These are phyloP conservation scores for Anableps anableps DNA, from an alignment of 2,797 vertebrate genomes.

Conservation along the genomic window DNA sequence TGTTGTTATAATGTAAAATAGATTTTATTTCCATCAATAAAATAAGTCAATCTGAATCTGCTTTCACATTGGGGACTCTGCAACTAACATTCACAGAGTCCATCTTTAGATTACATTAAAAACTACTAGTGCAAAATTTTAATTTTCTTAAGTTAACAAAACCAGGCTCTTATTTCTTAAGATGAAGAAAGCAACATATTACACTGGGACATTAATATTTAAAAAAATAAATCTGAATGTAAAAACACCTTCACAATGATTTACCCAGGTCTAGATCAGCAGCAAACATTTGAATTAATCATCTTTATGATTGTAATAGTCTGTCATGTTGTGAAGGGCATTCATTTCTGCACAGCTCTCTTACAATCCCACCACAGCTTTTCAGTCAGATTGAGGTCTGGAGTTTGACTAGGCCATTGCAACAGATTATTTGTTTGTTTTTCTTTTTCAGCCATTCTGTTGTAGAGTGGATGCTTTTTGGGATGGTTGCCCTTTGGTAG, in stretches of 20 bases:
- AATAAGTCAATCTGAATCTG: background rate
- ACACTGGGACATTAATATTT: background rate
- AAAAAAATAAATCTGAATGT: background rate
- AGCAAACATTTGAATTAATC: background rate
- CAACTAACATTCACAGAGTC: background rate
- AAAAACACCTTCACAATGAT: background rate
- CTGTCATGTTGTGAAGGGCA: background rate
- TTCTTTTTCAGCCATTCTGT: background rate
- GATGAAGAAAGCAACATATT: background rate
- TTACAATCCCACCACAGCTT: background rate
- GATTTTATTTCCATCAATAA: background rate
- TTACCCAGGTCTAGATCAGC: background rate
- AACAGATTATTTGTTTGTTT: background rate
- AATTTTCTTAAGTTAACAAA: background rate
- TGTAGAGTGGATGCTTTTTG: background rate
- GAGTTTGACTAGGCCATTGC: background rate
- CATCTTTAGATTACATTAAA: too few species aligned
- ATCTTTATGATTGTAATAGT: background rate
- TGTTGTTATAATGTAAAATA: constrained; percentile 19
- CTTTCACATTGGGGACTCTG: background rate
- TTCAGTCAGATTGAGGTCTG: background rate
- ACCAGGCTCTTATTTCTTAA: background rate
- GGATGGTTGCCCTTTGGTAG: background rate
- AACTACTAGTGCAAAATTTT: background rate
- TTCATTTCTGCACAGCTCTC: background rate